Conservation (phyloP, 2,113 vertebrate species). For the Canis aureus region DNA sequence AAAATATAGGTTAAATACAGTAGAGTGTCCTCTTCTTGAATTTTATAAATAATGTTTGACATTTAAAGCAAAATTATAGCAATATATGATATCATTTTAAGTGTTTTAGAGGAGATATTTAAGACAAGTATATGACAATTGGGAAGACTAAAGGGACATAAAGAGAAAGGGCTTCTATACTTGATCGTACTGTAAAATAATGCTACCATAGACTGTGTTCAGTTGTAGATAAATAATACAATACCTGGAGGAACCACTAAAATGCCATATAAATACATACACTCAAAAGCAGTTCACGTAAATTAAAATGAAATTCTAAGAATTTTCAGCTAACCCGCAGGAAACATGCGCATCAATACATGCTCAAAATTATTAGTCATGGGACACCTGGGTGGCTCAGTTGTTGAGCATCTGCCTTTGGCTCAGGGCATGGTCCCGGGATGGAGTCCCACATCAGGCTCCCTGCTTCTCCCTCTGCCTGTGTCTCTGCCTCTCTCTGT, state of each 20-base stretch:
- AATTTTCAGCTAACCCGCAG: neutral
- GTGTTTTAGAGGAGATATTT: neutral
- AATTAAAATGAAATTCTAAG: slow-evolving; percentile 22
- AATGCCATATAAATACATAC: neutral
- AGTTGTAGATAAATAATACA: neutral
- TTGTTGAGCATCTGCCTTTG: no score
- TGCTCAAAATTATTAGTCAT: neutral
- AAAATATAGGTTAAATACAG: neutral
- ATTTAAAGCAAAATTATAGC: neutral
- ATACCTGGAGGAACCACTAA: neutral
- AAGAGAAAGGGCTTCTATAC: neutral
- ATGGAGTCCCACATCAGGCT: no score
- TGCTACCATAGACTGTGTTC: neutral
- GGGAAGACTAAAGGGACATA: neutral
- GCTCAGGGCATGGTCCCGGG: no score
- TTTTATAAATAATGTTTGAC: slow-evolving; percentile 7
- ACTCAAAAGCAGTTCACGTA: neutral
- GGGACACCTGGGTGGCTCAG: no score
- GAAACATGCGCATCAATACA: neutral
- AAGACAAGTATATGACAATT: neutral
- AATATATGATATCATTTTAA: neutral
- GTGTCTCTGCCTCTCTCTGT: no score
- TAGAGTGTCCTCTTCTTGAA: neutral
- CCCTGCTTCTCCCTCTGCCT: no score
- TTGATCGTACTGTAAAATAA: neutral